A percentile compares a stretch with the other conserved stretches of the same genome.
phyloP scores from a whole-genome alignment of 2,888 invertebrate species.

The Drosophila paranaensis region DNA sequence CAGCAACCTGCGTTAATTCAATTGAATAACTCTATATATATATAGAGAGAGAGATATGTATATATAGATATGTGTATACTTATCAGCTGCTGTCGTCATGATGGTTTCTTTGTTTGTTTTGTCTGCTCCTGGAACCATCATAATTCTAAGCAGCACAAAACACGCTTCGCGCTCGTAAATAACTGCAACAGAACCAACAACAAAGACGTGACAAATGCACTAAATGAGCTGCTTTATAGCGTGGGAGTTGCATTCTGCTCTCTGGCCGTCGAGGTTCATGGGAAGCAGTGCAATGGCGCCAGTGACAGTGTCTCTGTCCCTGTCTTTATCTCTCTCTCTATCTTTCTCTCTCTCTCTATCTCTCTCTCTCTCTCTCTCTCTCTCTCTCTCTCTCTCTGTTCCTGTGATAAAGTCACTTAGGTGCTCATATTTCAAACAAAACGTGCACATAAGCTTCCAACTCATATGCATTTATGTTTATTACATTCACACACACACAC shows the following conservation, averaged over 20 bases:
- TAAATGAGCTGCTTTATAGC: conserved; percentile 74
- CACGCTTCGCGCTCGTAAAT: conserved; percentile 71
- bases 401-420: conserved; percentile 62
- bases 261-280: conserved; percentile 53
- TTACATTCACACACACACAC: conserved; percentile 16
- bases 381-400: background rate
- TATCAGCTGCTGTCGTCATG: conserved; percentile 7
- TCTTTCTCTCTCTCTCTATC: background rate
- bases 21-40: conserved; percentile 5
- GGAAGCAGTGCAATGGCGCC: conserved; percentile 66
- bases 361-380: background rate
- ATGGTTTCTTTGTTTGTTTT: conserved; percentile 4
- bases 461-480: conserved; percentile 50
- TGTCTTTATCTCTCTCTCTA: background rate
- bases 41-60: background rate
- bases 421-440: conserved; percentile 71
- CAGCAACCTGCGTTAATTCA: conserved; percentile 37
- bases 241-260: conserved; percentile 70
- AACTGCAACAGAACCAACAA: conserved; percentile 44
- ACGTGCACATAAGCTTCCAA: conserved; percentile 72
- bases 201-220: conserved; percentile 79
- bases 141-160: conserved; percentile 55
- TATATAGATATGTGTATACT: background rate
- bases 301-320: conserved; percentile 11
- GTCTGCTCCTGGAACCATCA: conserved; percentile 26